phyloP scores from a whole-genome alignment of 2,113 vertebrate genomes.

The Diglossa brunneiventris region DNA sequence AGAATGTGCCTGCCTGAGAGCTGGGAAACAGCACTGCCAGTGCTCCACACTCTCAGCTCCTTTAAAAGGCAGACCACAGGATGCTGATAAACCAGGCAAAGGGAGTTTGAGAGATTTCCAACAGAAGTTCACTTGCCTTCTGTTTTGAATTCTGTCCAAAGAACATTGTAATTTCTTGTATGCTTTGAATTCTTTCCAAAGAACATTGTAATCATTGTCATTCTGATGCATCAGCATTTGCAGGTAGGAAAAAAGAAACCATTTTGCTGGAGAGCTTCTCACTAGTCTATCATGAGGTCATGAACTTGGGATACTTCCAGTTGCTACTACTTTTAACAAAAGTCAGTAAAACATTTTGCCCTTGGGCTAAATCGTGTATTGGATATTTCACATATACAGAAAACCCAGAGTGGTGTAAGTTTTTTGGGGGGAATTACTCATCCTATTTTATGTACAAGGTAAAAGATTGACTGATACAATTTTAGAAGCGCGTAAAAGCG shows the following conservation, averaged over 20 bases:
- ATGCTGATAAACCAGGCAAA: neutral
- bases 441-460: neutral
- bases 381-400: neutral
- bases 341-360: neutral
- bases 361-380: neutral
- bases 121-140: neutral
- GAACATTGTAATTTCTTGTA: neutral
- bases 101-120: neutral
- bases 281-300: neutral
- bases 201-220: neutral
- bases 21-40: neutral
- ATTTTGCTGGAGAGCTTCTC: neutral
- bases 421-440: neutral
- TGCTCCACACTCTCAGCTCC: accelerated
- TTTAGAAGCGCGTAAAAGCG: neutral
- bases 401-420: neutral
- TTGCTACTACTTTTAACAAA: neutral
- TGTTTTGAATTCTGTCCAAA: neutral
- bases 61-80: neutral
- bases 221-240: neutral
- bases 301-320: neutral
- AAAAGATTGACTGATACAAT: neutral
- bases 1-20: neutral
- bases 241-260: neutral
- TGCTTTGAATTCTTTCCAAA: neutral